A percentile compares a stretch with the other conserved stretches of the same genome.
Evolutionary conservation across 2,113 vertebrate genomes (phyloP).

Genomic region (Morone saxatilis): DNA sequence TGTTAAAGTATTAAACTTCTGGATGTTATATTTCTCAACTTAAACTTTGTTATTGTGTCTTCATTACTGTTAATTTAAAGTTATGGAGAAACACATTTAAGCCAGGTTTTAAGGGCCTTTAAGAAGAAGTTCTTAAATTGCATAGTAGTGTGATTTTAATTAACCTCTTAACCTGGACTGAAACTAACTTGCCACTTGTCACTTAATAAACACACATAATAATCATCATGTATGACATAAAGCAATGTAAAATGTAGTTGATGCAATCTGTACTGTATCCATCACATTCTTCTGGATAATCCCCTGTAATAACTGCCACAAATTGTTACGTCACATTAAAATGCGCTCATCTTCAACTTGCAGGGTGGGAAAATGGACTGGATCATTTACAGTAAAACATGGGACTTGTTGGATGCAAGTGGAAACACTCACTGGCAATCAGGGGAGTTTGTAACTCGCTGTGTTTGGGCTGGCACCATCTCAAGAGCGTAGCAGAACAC

Average conservation of each 20-base stretch:
- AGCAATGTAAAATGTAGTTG: not conserved
- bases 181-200: not conserved
- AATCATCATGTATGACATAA: not conserved
- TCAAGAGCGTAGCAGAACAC: slow-evolving; percentile 24
- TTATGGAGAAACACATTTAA: not conserved
- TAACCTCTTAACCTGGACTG: not conserved
- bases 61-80: not conserved
- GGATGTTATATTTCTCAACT: not conserved
- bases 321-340: not conserved
- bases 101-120: not conserved
- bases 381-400: not conserved
- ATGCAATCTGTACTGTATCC: not conserved
- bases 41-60: not conserved
- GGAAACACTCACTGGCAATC: slow-evolving; percentile 19
- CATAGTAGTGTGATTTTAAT: not conserved
- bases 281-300: not conserved
- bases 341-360: not conserved
- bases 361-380: not conserved
- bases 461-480: slow-evolving; percentile 21
- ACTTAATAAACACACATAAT: not conserved
- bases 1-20: not conserved
- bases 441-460: slow-evolving; percentile 12
- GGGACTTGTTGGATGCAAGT: not conserved
- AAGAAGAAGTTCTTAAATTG: not conserved
- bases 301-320: not conserved